phyloP scores from a whole-genome alignment of 2,797 vertebrate genomes.

The Schizothorax lantsangensis region DNA sequence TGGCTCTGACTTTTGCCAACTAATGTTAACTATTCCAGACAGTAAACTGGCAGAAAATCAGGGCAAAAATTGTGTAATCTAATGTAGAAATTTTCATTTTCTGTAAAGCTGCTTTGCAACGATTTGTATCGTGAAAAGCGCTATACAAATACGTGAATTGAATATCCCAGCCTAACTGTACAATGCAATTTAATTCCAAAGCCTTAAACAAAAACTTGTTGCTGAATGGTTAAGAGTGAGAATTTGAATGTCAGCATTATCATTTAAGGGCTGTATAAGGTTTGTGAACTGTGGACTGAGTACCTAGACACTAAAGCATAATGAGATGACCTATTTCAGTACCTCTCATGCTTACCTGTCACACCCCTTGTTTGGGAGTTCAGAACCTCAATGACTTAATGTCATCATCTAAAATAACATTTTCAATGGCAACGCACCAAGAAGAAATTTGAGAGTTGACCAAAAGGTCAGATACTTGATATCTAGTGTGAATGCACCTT shows the following conservation, averaged over 20 bases:
- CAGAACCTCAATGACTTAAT: not conserved
- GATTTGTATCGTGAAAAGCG: too few relatives aligned
- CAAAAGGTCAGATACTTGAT: conserved; percentile 17
- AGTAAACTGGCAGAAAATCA: not conserved
- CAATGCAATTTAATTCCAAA: not conserved
- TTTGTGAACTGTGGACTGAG: not conserved
- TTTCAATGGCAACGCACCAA: not conserved
- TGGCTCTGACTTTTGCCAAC: not conserved
- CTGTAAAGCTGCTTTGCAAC: too few relatives aligned
- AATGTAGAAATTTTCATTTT: too few relatives aligned
- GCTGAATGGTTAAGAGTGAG: not conserved
- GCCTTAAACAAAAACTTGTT: not conserved
- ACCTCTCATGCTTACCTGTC: not conserved
- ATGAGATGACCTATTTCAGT: conserved; percentile 11
- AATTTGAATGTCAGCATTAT: conserved; percentile 1
- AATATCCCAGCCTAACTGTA: not conserved
- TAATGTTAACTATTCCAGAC: not conserved
- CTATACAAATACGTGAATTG: too few relatives aligned
- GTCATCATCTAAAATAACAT: conserved; percentile 8
- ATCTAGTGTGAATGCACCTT: conserved; percentile 6
- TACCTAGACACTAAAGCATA: not conserved
- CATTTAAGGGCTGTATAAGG: not conserved
- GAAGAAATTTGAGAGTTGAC: conserved; percentile 5
- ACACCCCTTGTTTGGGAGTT: not conserved
- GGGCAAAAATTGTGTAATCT: not conserved